phyloP scores from a whole-genome alignment of 2,797 vertebrate genomes.

The Pelodytes ibericus region DNA sequence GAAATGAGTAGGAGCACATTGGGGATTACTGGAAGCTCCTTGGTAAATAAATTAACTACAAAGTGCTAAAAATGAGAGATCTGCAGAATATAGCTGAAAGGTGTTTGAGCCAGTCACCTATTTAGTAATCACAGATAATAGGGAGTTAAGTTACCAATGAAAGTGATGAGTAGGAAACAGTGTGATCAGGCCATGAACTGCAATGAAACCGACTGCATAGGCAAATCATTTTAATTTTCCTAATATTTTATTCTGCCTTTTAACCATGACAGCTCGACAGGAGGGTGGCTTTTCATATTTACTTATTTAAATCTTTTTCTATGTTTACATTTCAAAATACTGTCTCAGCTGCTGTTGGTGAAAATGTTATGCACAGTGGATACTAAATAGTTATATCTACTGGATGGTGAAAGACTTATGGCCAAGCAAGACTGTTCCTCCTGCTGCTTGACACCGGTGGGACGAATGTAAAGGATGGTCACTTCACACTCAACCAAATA shows the following conservation, averaged over 20 bases:
- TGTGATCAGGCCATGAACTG: not conserved
- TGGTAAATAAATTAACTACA: constrained; percentile 15
- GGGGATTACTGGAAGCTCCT: not conserved
- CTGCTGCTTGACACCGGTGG: no score
- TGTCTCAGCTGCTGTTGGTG: not conserved
- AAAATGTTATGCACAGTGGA: constrained; percentile 7
- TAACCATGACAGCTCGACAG: not conserved
- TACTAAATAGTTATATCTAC: constrained; percentile 21
- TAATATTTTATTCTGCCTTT: not conserved
- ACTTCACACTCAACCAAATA: constrained; percentile 70
- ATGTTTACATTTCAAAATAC: constrained; percentile 1
- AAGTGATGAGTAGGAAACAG: not conserved
- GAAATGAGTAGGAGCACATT: not conserved
- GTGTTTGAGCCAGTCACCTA: constrained; percentile 11
- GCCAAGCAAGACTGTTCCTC: constrained; percentile 1
- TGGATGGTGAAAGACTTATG: constrained; percentile 13
- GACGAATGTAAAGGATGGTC: not conserved
- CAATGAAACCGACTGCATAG: constrained; percentile 35
- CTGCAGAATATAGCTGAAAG: not conserved
- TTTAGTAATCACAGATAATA: not conserved
- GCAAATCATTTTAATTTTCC: constrained; percentile 8
- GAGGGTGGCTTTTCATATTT: not conserved
- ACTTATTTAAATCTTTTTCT: constrained; percentile 13
- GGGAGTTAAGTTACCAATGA: not conserved
- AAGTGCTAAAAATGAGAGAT: not conserved